Conservation (phyloP, 2,797 vertebrate genomes). For the Coreius guichenoti region DNA sequence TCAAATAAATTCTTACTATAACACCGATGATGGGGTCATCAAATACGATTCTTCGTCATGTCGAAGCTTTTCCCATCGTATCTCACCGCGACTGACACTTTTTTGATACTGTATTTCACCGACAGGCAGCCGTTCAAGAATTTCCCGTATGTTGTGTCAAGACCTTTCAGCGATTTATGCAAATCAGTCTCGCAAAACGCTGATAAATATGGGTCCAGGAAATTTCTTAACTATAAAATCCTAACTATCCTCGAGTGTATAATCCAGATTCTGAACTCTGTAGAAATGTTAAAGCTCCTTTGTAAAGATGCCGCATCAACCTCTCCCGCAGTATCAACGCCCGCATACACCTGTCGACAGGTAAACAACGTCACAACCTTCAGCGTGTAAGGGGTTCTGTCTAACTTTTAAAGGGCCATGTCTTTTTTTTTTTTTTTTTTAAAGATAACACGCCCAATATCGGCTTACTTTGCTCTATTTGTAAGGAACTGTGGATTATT, state of each 20-base stretch:
- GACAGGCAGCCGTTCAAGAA: not conserved
- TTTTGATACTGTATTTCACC: not conserved
- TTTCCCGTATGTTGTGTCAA: not conserved
- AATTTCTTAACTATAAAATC: not conserved
- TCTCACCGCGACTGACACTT: not conserved
- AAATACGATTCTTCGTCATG: not conserved
- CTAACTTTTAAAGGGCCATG: constrained; percentile 56
- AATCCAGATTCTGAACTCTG: not conserved
- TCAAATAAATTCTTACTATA: constrained; percentile 2
- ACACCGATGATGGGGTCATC: not conserved
- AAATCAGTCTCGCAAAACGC: not conserved
- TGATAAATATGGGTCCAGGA: no score
- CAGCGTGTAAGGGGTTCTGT: not conserved
- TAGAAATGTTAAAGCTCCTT: not conserved
- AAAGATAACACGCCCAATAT: constrained; percentile 6
- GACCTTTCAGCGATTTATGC: constrained; percentile 15
- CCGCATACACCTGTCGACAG: constrained; percentile 50
- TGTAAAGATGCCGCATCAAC: not conserved
- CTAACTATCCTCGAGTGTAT: not conserved
- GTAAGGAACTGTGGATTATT: not conserved
- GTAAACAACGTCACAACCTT: constrained; percentile 43
- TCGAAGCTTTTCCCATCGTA: constrained; percentile 2
- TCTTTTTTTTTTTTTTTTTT: not conserved
- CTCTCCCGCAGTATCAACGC: not conserved
- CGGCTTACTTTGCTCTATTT: not conserved